Evolutionary conservation across 1,140 invertebrate genomes (phyloP).

Genomic region (Pollicipes pollicipes): DNA sequence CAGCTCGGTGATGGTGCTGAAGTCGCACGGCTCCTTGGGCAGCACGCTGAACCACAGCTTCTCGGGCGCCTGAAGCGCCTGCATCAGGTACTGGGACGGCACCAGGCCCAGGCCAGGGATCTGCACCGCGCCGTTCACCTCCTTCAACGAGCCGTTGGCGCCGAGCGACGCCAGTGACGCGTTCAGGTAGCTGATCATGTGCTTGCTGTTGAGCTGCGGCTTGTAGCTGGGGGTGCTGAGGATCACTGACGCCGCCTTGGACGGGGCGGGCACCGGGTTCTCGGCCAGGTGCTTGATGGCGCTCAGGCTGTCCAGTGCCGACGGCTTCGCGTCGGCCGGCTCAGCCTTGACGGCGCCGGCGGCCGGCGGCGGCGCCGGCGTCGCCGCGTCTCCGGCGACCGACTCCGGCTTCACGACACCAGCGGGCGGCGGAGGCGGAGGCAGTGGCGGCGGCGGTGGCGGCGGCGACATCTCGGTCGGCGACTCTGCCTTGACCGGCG

Average conservation of each 20-base stretch:
- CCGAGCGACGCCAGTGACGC: conserved; percentile 19
- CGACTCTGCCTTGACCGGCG: background rate
- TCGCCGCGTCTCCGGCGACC: background rate
- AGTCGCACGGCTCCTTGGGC: conserved; percentile 41
- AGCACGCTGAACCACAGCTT: conserved; percentile 44
- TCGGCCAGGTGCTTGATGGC: background rate
- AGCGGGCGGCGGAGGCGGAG: too few relatives aligned
- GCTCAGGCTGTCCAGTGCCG: background rate
- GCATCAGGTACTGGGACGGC: conserved; percentile 17
- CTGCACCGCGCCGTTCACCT: conserved; percentile 9
- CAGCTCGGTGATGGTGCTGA: conserved; percentile 24
- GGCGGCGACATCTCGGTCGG: too few relatives aligned
- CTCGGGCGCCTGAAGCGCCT: conserved; percentile 18
- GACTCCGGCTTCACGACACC: background rate
- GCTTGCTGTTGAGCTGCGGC: background rate
- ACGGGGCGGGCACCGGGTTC: background rate
- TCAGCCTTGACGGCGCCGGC: background rate
- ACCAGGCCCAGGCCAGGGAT: conserved; percentile 17
- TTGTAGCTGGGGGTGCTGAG: background rate
- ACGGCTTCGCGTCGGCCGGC: background rate
- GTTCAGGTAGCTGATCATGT: background rate
- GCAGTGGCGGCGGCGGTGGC: too few relatives aligned
- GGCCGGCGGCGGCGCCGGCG: too few relatives aligned
- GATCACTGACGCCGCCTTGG: too few relatives aligned
- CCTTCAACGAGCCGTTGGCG: conserved; percentile 21